Percentiles rank a stretch among this genome's conserved stretches.
phyloP scores from a whole-genome alignment of 2,797 vertebrate species.

The Vultur gryphus region DNA sequence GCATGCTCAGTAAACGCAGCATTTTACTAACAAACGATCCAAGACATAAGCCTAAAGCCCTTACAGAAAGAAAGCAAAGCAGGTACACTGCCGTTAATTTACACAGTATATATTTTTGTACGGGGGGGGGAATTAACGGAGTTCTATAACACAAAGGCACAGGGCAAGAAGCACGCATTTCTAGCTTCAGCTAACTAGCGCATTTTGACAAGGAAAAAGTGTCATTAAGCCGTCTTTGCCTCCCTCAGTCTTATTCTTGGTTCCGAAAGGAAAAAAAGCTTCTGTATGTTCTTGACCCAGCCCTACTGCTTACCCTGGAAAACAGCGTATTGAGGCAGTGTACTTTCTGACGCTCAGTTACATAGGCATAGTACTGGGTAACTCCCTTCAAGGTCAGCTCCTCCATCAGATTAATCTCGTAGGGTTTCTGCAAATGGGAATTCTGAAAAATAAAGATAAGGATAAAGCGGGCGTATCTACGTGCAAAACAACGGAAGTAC shows the following conservation, averaged over 20 bases:
- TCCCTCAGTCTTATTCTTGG: not conserved
- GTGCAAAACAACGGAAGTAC: not conserved
- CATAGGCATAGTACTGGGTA: slow-evolving; percentile 99
- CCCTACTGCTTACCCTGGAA: slow-evolving; percentile 85
- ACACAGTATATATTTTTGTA: not conserved
- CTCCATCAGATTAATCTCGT: slow-evolving; percentile 99
- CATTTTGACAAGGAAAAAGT: not conserved
- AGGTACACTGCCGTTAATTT: not conserved
- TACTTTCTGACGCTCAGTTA: slow-evolving; percentile 98
- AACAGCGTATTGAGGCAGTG: slow-evolving; percentile 99
- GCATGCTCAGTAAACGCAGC: not conserved
- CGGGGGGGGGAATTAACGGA: not conserved
- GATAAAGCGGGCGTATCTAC: not conserved
- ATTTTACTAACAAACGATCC: not conserved
- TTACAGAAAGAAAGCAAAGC: not conserved
- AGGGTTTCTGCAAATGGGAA: slow-evolving; percentile 95
- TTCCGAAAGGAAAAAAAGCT: not conserved
- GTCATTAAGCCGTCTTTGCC: not conserved
- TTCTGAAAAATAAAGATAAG: slow-evolving; percentile 77
- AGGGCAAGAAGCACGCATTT: not conserved
- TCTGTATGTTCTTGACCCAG: not conserved
- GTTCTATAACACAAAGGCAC: not conserved
- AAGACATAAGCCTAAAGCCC: not conserved
- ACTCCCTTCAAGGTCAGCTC: slow-evolving; percentile 98
- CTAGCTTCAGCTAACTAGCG: not conserved